Conservation (phyloP, 2,888 invertebrate genomes). For the Lamproptera curius region DNA sequence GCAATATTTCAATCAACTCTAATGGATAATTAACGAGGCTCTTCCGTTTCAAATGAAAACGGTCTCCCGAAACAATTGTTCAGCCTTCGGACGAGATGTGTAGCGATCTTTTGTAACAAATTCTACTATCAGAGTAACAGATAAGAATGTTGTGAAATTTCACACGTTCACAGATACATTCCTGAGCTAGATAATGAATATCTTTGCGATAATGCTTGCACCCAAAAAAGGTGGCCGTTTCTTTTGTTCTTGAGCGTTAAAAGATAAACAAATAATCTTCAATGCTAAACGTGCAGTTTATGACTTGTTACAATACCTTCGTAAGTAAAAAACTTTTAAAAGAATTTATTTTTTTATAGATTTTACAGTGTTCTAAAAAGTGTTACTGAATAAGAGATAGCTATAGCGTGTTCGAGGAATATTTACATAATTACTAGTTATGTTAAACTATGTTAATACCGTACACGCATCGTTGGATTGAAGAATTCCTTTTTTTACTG, state of each 20-base stretch:
- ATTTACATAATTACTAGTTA: constrained; percentile 50
- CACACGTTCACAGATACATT: constrained; percentile 18
- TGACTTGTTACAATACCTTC: too few species aligned
- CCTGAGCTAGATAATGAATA: constrained; percentile 9
- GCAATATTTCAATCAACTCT: too few species aligned
- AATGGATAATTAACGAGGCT: constrained; percentile 33
- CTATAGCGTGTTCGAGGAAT: constrained; percentile 29
- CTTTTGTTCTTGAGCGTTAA: too few species aligned
- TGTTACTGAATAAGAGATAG: too few species aligned
- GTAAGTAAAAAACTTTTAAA: too few species aligned
- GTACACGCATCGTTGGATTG: constrained; percentile 29
- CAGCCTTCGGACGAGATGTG: too few species aligned
- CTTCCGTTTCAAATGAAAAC: constrained; percentile 40
- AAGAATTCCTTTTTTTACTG: constrained; percentile 34
- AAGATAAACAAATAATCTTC: too few species aligned
- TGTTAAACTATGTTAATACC: constrained; percentile 27
- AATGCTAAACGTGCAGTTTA: too few species aligned
- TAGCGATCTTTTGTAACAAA: not conserved
- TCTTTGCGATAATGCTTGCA: constrained; percentile 7
- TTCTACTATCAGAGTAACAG: constrained; percentile 5
- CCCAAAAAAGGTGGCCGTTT: too few species aligned
- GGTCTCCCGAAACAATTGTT: constrained; percentile 1
- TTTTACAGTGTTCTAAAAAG: not conserved
- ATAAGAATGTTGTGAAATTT: constrained; percentile 20
- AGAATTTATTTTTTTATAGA: not conserved